Evolutionary conservation across 2,113 vertebrate species (phyloP).

Genomic region (Catharus fuscescens): DNA sequence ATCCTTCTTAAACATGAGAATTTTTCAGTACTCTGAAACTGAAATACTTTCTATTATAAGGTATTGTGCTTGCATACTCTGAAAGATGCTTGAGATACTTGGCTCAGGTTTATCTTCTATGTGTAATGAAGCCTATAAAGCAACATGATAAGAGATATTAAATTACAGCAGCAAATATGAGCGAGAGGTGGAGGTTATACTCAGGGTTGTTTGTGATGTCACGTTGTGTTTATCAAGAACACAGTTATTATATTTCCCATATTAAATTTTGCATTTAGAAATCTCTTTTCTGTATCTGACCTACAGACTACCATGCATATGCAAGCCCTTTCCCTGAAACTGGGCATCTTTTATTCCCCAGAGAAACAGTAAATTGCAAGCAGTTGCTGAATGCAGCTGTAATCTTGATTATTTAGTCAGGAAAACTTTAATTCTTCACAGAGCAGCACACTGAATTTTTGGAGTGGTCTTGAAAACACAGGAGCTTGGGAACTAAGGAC

Average conservation of each 20-base stretch:
- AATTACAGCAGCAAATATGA: background rate
- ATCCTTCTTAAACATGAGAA: background rate
- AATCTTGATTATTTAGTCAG: background rate
- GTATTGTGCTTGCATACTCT: background rate
- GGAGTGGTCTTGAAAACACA: background rate
- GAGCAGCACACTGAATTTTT: background rate
- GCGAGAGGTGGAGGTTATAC: background rate
- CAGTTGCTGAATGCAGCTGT: background rate
- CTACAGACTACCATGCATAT: background rate
- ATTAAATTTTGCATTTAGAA: background rate
- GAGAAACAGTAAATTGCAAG: background rate
- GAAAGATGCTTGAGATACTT: background rate
- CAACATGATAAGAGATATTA: background rate
- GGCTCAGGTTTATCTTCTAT: background rate
- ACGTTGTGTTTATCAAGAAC: background rate
- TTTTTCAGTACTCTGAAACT: background rate
- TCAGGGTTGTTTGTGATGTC: background rate
- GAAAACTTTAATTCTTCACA: background rate
- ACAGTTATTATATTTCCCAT: background rate
- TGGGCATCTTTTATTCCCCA: fast-evolving
- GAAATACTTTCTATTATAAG: background rate
- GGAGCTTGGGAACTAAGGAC: background rate
- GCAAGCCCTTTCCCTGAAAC: background rate
- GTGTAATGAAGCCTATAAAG: background rate
- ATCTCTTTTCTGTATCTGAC: background rate